Evolutionary conservation across 2,888 invertebrate genomes (phyloP), one percentile per base, ranked within the genome.

Genomic region (Trilocha varians): DNA sequence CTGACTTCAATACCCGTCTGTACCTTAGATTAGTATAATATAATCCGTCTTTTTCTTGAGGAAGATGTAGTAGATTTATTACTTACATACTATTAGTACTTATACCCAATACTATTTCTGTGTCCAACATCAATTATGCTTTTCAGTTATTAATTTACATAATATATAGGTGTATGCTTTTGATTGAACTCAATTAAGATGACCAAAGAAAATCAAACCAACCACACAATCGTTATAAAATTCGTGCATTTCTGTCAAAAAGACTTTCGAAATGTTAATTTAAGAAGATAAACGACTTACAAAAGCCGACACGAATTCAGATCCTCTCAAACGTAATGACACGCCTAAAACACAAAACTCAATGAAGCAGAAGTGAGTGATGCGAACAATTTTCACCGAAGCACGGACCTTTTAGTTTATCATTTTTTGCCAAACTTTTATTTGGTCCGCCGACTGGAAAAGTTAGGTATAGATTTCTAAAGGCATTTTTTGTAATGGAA

Each of bases 321-420:
- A 52, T 54, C 51, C 52, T 54, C 53, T 56, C 48, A 53, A 55
- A 54, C 49, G 55, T 54, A 59, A 57, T 52, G 55, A 60, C 53
- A 58, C 57, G 55, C 55, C 62, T 60, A 57, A 57, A 65, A 63
- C 56, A 60, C 57, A 59, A 65, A 62, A 55, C 50, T 44, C 58
- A 64, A 62, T 65, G 61, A 62, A 57, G 57, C 51, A 54, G 55
- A 65, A 63, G 50, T 62, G 63, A 66, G 57, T 65, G 59, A 66
- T 62, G 62, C 53, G 56, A 51, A 43, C 46, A 57, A 53, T 58
- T 65, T 66, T 57, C 59, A 52, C 55, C 52, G 45, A 44, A 41
- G 47, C 48, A 45, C 43, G 47, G 42, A 43, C 43, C 43, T 48
- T 56, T 53, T 25, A 25, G 25, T 25, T 25, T 42, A 45, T 46